A percentile compares a stretch with the other conserved stretches of the same genome.
These are phyloP conservation scores for Anser cygnoides DNA, from an alignment of 2,113 vertebrate genomes.

Conservation along the genomic window DNA sequence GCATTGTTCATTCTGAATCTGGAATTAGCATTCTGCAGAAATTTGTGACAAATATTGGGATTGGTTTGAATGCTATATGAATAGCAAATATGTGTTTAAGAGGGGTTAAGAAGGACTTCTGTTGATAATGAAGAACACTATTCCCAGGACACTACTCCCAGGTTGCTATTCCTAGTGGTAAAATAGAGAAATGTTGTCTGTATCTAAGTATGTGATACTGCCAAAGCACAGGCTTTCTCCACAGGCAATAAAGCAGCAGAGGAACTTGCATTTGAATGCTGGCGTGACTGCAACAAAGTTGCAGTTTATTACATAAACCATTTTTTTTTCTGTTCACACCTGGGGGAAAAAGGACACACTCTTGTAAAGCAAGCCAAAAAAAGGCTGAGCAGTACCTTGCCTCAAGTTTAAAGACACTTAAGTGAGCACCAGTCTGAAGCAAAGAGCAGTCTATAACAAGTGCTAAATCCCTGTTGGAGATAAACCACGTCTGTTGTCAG, in stretches of 20 bases:
- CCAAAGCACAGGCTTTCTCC: neutral
- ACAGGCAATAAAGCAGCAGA: neutral
- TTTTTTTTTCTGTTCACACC: neutral
- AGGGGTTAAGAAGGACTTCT: neutral
- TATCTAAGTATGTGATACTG: neutral
- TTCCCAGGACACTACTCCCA: neutral
- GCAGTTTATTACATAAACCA: neutral
- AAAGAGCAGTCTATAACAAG: neutral
- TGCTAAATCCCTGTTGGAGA: neutral
- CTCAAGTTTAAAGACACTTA: neutral
- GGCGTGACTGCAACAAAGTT: neutral
- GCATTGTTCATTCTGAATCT: neutral
- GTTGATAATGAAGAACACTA: neutral
- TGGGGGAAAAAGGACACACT: neutral
- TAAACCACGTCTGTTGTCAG: neutral
- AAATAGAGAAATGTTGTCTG: neutral
- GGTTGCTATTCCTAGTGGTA: neutral
- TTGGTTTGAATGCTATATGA: accelerated
- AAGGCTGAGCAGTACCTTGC: neutral
- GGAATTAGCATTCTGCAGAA: neutral
- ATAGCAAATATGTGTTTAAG: neutral
- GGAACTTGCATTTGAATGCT: neutral
- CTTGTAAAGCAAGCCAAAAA: neutral
- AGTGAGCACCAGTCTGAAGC: neutral
- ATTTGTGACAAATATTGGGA: neutral